Evolutionary conservation across 1,140 invertebrate species (phyloP).

Genomic region (Drosophila parvula): DNA sequence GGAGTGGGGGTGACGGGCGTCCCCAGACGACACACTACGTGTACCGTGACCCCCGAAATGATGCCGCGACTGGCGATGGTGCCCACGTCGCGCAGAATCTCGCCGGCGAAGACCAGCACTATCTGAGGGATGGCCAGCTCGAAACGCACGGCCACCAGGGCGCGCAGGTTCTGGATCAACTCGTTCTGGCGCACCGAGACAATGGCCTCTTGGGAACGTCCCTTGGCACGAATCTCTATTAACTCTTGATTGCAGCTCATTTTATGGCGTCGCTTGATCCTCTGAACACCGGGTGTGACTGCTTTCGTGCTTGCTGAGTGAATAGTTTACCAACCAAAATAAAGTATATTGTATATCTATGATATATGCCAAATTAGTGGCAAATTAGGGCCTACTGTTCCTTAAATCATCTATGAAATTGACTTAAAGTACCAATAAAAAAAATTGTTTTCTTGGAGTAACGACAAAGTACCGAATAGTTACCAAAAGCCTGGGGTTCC

Average conservation of each 20-base stretch:
- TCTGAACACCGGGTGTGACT: constrained; percentile 11
- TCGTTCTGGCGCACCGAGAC: constrained; percentile 63
- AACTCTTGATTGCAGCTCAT: constrained; percentile 30
- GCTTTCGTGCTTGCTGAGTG: not conserved
- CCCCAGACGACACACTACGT: constrained; percentile 47
- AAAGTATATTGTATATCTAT: not conserved
- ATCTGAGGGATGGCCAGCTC: constrained; percentile 44
- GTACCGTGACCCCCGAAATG: constrained; percentile 60
- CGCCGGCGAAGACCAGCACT: constrained; percentile 58
- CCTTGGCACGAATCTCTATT: constrained; percentile 60
- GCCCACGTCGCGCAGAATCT: constrained; percentile 53
- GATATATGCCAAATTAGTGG: not conserved
- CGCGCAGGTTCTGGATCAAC: constrained; percentile 54
- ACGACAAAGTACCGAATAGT: too few species aligned
- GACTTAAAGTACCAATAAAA: too few species aligned
- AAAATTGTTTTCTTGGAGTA: too few species aligned
- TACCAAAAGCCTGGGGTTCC: too few species aligned
- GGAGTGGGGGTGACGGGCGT: not conserved
- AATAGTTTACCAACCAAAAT: constrained; percentile 3
- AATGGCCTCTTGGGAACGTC: constrained; percentile 20
- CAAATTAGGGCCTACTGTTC: not conserved
- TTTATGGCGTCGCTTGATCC: not conserved
- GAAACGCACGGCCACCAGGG: constrained; percentile 62
- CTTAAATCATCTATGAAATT: not conserved
- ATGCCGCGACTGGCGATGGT: constrained; percentile 64